Evolutionary conservation across 35 echinoderm and acorn worm species (phyloP).

Genomic region (Amphiura filiformis): DNA sequence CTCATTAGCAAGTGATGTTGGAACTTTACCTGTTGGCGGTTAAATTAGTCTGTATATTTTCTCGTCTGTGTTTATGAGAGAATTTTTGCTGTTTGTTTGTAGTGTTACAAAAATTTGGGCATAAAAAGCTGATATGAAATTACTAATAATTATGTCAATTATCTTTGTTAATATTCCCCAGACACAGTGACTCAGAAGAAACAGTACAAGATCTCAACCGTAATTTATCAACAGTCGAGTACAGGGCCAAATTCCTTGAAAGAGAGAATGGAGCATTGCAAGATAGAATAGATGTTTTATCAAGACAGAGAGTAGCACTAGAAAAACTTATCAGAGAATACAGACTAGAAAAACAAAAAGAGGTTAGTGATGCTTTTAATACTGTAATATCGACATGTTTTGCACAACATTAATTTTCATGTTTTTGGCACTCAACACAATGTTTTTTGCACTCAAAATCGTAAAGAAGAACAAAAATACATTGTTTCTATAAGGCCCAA

Average conservation of each 20-base stretch:
- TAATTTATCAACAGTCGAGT: conserved; percentile 76
- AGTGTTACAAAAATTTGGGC: too few species aligned
- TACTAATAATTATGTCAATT: too few species aligned
- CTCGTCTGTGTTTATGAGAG: too few species aligned
- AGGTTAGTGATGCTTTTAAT: conserved; percentile 33
- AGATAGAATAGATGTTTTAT: conserved; percentile 66
- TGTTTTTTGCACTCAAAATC: too few species aligned
- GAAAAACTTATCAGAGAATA: conserved; percentile 93
- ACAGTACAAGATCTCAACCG: conserved; percentile 55
- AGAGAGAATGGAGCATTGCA: conserved; percentile 87
- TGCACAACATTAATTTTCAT: too few species aligned
- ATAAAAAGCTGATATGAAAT: too few species aligned
- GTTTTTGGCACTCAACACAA: too few species aligned
- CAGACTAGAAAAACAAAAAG: conserved; percentile 93
- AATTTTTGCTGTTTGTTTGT: too few species aligned
- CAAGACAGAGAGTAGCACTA: conserved; percentile 75
- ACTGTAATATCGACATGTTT: too few species aligned
- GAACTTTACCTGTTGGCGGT: too few species aligned
- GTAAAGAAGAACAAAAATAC: neutral
- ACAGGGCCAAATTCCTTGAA: conserved; percentile 90
- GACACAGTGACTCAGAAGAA: conserved; percentile 75
- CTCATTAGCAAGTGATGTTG: too few species aligned
- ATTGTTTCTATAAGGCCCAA: neutral
- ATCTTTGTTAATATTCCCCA: neutral
- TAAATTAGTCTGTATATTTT: too few species aligned